Conservation (phyloP, 2,113 vertebrate species). For the Neotoma lepida region DNA sequence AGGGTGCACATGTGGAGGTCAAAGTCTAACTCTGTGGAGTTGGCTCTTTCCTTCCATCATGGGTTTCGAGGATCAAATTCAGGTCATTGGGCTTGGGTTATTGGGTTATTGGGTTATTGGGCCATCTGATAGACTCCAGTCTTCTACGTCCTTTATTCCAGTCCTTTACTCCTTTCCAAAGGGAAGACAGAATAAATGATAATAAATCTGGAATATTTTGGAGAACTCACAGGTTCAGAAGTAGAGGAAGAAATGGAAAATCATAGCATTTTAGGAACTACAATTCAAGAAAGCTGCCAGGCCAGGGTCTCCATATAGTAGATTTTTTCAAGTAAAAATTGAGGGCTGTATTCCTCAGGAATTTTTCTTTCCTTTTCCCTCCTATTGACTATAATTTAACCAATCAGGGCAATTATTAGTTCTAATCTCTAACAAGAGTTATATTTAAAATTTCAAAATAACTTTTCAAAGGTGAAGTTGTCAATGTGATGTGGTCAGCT, state of each 20-base stretch:
- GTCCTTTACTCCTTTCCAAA: not conserved
- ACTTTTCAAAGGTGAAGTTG: not conserved
- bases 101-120: not conserved
- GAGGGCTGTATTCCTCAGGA: not conserved
- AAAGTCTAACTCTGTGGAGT: not conserved
- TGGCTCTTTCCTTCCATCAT: not conserved
- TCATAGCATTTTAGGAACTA: not conserved
- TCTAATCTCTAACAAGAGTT: not conserved
- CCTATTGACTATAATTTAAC: not conserved
- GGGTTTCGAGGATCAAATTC: not conserved
- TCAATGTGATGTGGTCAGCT: not conserved
- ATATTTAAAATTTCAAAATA: conserved; percentile 24
- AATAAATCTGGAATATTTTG: not conserved
- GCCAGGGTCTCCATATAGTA: not conserved
- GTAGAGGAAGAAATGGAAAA: conserved; percentile 6
- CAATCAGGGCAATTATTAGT: not conserved
- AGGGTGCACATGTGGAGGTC: not conserved
- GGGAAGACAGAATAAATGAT: not conserved
- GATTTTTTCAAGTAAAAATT: conserved; percentile 43
- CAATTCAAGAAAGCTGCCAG: not conserved
- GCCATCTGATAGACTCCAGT: not conserved
- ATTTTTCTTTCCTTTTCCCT: not conserved
- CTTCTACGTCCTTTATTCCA: not conserved
- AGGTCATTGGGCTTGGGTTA: not conserved
- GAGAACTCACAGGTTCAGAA: not conserved